Evolutionary conservation across 2,888 invertebrate genomes (phyloP).

Genomic region (Diaphora mendica): DNA sequence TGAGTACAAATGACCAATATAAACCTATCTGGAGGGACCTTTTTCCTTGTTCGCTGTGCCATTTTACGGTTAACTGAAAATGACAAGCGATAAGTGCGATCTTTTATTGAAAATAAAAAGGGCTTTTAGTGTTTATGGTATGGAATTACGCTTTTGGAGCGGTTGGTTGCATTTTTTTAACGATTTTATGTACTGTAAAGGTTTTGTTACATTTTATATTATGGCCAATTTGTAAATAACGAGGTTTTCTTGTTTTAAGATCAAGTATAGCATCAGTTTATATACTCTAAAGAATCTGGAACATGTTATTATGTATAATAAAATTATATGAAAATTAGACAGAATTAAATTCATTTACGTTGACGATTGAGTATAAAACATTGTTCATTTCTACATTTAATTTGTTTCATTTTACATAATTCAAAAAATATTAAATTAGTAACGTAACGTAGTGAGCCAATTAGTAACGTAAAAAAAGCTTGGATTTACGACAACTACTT

Average conservation of each 20-base stretch:
- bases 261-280: background rate
- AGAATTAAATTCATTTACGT: no score
- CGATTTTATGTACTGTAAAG: background rate
- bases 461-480: no score
- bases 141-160: background rate
- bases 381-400: no score
- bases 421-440: no score
- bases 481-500: no score
- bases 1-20: constrained; percentile 2
- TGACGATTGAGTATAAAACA: no score
- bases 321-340: no score
- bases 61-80: constrained; percentile 1
- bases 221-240: background rate
- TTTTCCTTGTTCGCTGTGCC: background rate
- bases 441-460: no score
- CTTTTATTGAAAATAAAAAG: constrained; percentile 6
- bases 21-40: constrained; percentile 7
- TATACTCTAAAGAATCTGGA: background rate
- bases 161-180: background rate
- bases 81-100: constrained; percentile 4
- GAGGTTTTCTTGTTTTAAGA: background rate
- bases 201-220: background rate
- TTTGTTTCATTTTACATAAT: no score
- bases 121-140: constrained; percentile 3
- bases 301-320: no score